These are phyloP conservation scores for Paraplagusia blochii DNA, from an alignment of 2,113 vertebrate genomes.

Conservation along the genomic window DNA sequence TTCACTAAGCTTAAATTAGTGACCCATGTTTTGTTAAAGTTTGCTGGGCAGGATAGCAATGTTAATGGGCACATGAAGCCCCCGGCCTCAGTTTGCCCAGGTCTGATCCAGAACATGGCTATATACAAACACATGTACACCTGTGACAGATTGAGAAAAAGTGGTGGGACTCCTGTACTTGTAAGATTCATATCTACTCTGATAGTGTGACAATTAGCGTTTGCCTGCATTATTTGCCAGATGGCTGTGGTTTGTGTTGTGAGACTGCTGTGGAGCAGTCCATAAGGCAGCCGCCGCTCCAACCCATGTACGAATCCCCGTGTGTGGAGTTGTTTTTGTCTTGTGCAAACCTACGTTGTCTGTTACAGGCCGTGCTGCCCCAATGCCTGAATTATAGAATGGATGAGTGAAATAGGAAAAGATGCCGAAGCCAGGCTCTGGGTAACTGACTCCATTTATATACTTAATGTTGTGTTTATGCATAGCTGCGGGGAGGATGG, in stretches of 20 bases:
- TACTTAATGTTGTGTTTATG: conserved; percentile 5
- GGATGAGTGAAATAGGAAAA: conserved; percentile 9
- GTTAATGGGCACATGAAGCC: no score
- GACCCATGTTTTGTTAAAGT: no score
- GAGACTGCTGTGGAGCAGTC: conserved; percentile 63
- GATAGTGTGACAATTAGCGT: conserved; percentile 53
- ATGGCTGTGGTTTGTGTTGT: conserved; percentile 60
- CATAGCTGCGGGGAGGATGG: not conserved
- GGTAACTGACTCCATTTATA: conserved; percentile 20
- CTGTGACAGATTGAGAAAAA: not conserved
- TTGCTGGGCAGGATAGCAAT: no score
- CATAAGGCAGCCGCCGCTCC: conserved; percentile 69
- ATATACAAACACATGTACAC: no score
- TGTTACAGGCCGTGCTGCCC: conserved; percentile 43
- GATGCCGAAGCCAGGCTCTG: conserved; percentile 9
- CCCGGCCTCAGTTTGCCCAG: no score
- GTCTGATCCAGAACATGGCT: no score
- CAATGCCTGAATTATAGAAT: conserved; percentile 49
- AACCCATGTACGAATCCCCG: conserved; percentile 63
- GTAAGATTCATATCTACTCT: conserved; percentile 29
- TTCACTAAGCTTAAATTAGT: no score
- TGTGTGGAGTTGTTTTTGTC: conserved; percentile 48
- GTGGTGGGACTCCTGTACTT: not conserved
- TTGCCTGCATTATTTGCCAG: conserved; percentile 53
- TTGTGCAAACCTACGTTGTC: conserved; percentile 50